These are phyloP conservation scores for Beroe ovata DNA, from an alignment of 37 sponge, comb jelly and placozoan genomes.

Conservation along the genomic window DNA sequence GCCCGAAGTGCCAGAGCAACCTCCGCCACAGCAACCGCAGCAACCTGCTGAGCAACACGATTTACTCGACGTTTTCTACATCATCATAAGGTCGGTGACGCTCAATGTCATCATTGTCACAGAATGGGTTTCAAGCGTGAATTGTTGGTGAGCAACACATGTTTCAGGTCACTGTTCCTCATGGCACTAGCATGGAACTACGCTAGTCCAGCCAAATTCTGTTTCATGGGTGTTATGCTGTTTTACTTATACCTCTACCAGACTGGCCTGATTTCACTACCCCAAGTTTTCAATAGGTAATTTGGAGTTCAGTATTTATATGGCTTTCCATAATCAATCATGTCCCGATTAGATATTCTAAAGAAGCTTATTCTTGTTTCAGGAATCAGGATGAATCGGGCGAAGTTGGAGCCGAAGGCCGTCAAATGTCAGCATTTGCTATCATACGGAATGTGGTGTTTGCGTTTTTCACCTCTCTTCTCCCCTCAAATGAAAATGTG, in stretches of 20 bases:
- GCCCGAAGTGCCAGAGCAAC: not conserved
- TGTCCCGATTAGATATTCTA: no score
- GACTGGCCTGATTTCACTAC: not conserved
- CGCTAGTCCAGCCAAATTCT: conserved; percentile 60
- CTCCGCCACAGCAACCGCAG: conserved; percentile 1
- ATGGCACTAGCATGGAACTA: conserved; percentile 59
- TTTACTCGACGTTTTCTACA: conserved; percentile 24
- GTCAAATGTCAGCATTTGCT: not conserved
- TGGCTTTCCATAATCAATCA: not conserved
- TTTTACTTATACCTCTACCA: conserved; percentile 52
- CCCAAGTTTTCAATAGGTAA: conserved; percentile 33
- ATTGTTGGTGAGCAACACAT: no score
- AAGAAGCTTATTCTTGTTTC: no score
- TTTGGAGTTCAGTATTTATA: not conserved
- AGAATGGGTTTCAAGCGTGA: no score
- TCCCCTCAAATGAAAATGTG: conserved; percentile 44
- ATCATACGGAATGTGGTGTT: conserved; percentile 7
- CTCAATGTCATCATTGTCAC: no score
- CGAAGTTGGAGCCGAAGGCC: not conserved
- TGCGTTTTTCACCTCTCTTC: conserved; percentile 9
- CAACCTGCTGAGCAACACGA: conserved; percentile 61
- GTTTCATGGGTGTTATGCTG: conserved; percentile 51
- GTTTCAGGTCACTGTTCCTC: conserved; percentile 39
- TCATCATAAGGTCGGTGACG: conserved; percentile 36
- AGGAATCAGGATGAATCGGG: not conserved